These are phyloP conservation scores for Lottia gigantea DNA, from an alignment of 2,888 invertebrate genomes.

Conservation along the genomic window DNA sequence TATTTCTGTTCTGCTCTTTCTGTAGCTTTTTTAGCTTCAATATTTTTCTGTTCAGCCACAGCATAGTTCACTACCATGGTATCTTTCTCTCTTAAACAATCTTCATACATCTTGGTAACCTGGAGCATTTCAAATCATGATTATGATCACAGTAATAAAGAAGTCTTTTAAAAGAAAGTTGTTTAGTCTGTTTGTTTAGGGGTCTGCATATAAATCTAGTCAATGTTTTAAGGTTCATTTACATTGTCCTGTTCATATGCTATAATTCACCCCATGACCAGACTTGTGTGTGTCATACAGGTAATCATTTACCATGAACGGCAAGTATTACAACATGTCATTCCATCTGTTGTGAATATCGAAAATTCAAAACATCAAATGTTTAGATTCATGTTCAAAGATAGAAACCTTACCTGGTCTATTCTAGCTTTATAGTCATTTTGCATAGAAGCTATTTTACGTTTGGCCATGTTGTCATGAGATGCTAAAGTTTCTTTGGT, in stretches of 20 bases:
- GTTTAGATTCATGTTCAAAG: neutral
- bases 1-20: constrained; percentile 56
- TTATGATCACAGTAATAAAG: neutral
- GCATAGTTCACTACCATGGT: constrained; percentile 67
- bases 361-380: too few species aligned
- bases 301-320: too few species aligned
- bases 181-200: too few species aligned
- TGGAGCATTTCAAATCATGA: constrained; percentile 25
- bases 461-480: constrained; percentile 62
- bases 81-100: constrained; percentile 62
- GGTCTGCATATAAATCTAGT: too few species aligned
- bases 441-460: constrained; percentile 57
- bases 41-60: constrained; percentile 64
- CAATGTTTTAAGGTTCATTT: too few species aligned
- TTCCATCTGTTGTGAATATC: too few species aligned
- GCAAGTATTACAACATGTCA: too few species aligned
- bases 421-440: constrained; percentile 58
- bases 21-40: constrained; percentile 53
- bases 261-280: too few species aligned
- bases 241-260: too few species aligned
- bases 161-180: too few species aligned
- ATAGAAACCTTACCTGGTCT: constrained; percentile 53
- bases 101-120: constrained; percentile 60
- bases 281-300: too few species aligned
- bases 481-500: constrained; percentile 55